Evolutionary conservation across 2,888 invertebrate genomes (phyloP).

Genomic region (Tenodera sinensis): DNA sequence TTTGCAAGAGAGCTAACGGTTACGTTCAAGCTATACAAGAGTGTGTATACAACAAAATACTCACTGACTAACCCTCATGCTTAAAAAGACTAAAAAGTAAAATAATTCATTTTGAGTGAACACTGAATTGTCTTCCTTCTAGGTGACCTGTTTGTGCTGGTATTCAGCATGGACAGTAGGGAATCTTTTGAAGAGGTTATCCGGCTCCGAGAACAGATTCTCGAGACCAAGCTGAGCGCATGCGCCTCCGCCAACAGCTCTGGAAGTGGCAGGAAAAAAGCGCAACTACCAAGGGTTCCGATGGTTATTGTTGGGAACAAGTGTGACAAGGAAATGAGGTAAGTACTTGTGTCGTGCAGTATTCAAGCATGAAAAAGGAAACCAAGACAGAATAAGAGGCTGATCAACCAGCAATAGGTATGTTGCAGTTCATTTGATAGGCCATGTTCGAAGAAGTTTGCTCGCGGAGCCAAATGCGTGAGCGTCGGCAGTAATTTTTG

Average conservation of each 20-base stretch:
- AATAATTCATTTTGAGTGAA: background rate
- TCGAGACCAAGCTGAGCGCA: slow-evolving; percentile 79
- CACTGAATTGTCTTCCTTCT: slow-evolving; percentile 34
- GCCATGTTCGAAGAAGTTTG: too few relatives aligned
- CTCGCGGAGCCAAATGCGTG: too few relatives aligned
- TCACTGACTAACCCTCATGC: too few relatives aligned
- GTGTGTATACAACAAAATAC: too few relatives aligned
- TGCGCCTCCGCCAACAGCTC: slow-evolving; percentile 53
- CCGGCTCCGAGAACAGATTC: slow-evolving; percentile 73
- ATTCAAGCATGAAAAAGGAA: too few relatives aligned
- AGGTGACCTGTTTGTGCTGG: slow-evolving; percentile 77
- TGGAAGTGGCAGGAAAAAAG: slow-evolving; percentile 54
- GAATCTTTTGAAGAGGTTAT: slow-evolving; percentile 83
- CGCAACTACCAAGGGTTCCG: slow-evolving; percentile 60
- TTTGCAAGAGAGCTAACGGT: too few relatives aligned
- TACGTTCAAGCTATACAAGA: too few relatives aligned
- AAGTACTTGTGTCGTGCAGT: slow-evolving; percentile 22
- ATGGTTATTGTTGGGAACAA: slow-evolving; percentile 88
- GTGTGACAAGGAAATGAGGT: slow-evolving; percentile 78
- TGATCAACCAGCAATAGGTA: too few relatives aligned
- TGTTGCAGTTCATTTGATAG: too few relatives aligned
- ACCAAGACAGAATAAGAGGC: too few relatives aligned
- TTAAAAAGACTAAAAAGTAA: background rate
- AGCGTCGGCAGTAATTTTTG: too few relatives aligned
- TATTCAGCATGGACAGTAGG: slow-evolving; percentile 79